Percentiles rank a stretch among this genome's conserved stretches.
Evolutionary conservation across 2,888 invertebrate genomes (phyloP).

Genomic region (Ceriagrion tenellum): DNA sequence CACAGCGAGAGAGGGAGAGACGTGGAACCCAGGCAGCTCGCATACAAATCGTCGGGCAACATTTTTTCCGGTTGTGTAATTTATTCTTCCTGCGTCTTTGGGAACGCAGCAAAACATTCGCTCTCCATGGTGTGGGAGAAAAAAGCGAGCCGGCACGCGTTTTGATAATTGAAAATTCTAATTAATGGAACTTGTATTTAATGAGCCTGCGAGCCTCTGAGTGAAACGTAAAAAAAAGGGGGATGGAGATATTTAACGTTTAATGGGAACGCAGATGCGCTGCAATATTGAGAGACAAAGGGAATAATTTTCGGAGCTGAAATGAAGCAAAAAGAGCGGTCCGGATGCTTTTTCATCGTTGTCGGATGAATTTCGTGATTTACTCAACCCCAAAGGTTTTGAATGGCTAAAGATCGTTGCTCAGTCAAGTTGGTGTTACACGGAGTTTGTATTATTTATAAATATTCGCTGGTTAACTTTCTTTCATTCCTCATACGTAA

Average conservation of each 20-base stretch:
- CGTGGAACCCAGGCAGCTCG: not conserved
- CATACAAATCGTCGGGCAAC: slow-evolving; percentile 19
- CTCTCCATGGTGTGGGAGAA: not conserved
- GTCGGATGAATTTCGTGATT: not conserved
- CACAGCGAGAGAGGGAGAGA: not conserved
- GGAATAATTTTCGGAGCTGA: not conserved
- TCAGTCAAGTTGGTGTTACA: no score
- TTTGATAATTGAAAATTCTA: slow-evolving; percentile 59
- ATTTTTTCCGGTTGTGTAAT: not conserved
- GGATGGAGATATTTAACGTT: not conserved
- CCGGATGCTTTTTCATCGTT: not conserved
- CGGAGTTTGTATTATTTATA: no score
- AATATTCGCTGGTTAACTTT: no score
- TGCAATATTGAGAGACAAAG: not conserved
- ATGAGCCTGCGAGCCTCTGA: slow-evolving; percentile 15
- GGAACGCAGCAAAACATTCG: slow-evolving; percentile 2
- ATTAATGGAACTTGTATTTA: slow-evolving; percentile 46
- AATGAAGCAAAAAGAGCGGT: not conserved
- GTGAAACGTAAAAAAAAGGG: not conserved
- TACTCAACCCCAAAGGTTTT: not conserved
- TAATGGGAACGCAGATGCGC: not conserved
- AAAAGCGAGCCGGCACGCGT: slow-evolving; percentile 23
- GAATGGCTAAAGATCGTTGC: not conserved
- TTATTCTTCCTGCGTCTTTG: slow-evolving; percentile 33
- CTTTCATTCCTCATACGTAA: no score